Percentiles rank a stretch among this genome's conserved stretches.
Conservation (phyloP, 2,113 vertebrate species). For the Elephas maximus region DNA sequence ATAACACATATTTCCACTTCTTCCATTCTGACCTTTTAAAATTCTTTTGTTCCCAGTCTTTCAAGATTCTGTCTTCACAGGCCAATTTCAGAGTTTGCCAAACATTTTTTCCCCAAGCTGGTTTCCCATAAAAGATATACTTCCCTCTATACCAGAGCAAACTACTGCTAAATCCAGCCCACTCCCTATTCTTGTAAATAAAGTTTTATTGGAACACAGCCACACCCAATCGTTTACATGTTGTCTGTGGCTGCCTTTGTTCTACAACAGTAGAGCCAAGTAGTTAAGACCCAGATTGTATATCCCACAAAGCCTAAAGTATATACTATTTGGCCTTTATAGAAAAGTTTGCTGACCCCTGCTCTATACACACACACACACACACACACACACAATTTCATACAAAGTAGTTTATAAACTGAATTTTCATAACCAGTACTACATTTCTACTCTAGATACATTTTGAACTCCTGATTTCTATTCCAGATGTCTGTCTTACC, state of each 20-base stretch:
- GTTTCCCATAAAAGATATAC: not conserved
- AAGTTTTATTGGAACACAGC: not conserved
- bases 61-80: not conserved
- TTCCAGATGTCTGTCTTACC: not conserved
- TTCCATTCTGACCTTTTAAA: not conserved
- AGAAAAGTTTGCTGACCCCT: not conserved
- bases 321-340: not conserved
- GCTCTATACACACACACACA: not conserved
- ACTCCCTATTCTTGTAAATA: conserved; percentile 48
- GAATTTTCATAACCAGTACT: not conserved
- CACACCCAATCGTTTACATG: not conserved
- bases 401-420: not conserved
- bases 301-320: not conserved
- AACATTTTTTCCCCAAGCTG: not conserved
- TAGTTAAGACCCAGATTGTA: not conserved
- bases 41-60: not conserved
- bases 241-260: not conserved
- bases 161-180: not conserved
- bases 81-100: not conserved
- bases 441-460: not conserved
- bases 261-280: not conserved
- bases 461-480: not conserved
- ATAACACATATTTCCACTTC: not conserved
- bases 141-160: not conserved
- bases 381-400: not conserved